Base-by-base conservation (phyloP, 2,797 vertebrate genomes). In the Psittacula echo region DNA sequence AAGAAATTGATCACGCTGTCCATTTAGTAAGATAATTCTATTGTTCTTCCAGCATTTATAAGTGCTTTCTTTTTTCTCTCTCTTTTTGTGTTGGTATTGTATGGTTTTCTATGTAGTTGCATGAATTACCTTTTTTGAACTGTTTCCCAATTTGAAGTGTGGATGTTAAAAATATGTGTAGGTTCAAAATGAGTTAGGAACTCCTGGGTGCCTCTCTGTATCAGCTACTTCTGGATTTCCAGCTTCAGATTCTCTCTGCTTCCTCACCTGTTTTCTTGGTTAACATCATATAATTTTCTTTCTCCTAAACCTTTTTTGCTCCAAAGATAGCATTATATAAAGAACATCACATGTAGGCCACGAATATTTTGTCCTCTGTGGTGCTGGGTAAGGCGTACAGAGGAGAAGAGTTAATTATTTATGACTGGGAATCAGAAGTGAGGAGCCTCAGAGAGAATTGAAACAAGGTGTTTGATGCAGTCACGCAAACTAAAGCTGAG, bases 1-100 rank as follows among this genome's bases (percentile, higher is more conserved):
- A 99, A 97, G 99, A 99, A 98, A 99, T 99, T 44, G 99, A 99
- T 97, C 99, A 99, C 11, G 98, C 99, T 70, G 99, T 99, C 61
- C 99, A 99, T 97, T 98, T 99, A 99, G 99, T 99, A 98, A 98
- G 97, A 85, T 60, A 73, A 84, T 44, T 97, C 96, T 60, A 37
- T 45, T 94, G 45, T 78, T 62, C 4, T 64, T 85, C 15, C 76
- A 42, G 13, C 83, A 26, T 67, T 93, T 44, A 15, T 70, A 76
- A 30, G 13, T 74, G 29, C 48, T 70, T 61, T 72, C 37, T 79
- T 68, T 7, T 67, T 0, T 26, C 15, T 73, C 20, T 76, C 13
- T 85, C 5, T 54, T 85, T 85, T 53, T 34, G 13, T 58, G 32
- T 66, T 0, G 34, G 65, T 54, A 2, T 26, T 79, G 8, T 42